These are phyloP conservation scores for Taenaris catops DNA, from an alignment of 2,888 invertebrate species.

Conservation along the genomic window DNA sequence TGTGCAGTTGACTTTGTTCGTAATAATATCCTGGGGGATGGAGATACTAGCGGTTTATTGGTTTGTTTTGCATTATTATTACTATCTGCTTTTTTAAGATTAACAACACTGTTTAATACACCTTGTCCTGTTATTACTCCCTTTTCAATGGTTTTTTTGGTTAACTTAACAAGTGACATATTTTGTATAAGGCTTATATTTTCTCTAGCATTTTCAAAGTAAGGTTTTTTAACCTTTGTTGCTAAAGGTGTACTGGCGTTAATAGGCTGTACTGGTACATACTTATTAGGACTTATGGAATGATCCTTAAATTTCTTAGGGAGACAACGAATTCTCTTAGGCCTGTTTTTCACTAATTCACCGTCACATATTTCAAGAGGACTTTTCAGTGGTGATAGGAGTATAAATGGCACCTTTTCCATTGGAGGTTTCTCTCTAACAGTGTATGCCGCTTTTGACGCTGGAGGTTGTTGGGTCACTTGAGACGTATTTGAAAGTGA, in stretches of 20 bases:
- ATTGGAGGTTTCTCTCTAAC: conserved; percentile 1
- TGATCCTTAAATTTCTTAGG: conserved; percentile 59
- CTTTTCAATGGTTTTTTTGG: conserved; percentile 5
- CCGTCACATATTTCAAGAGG: conserved; percentile 33
- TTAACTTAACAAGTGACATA: conserved; percentile 3
- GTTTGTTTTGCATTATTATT: conserved; percentile 9
- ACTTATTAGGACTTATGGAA: conserved; percentile 53
- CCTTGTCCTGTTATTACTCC: too few relatives aligned
- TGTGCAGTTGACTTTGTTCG: conserved; percentile 13
- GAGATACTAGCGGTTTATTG: conserved; percentile 6
- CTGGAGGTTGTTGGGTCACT: not conserved
- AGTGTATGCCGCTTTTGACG: too few relatives aligned
- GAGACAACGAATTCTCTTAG: conserved; percentile 51
- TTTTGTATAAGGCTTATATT: conserved; percentile 10
- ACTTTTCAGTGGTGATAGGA: conserved; percentile 37
- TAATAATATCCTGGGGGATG: conserved; percentile 16
- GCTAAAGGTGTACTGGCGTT: conserved; percentile 56
- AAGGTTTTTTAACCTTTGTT: conserved; percentile 25
- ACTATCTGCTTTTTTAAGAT: not conserved
- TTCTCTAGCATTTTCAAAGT: conserved; percentile 13
- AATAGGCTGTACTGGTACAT: conserved; percentile 46
- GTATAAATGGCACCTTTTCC: conserved; percentile 10
- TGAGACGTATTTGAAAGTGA: not conserved
- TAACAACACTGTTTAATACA: conserved; percentile 19
- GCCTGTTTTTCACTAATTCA: conserved; percentile 42